Evolutionary conservation across 2,113 vertebrate species (phyloP).

Genomic region (Mustelus asterias): DNA sequence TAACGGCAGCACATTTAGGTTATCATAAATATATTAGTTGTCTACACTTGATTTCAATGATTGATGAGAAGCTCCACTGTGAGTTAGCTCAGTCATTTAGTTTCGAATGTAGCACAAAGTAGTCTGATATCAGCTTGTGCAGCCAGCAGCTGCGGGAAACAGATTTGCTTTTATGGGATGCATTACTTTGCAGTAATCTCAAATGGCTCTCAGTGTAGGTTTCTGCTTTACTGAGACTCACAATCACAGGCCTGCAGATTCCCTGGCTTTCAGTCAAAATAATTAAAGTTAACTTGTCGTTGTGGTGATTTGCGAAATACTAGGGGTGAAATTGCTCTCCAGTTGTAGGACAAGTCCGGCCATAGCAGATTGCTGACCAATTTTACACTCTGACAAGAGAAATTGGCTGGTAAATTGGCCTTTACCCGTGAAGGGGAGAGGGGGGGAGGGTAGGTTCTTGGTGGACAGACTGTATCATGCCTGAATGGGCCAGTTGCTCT

Average conservation of each 20-base stretch:
- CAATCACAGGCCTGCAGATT: not conserved
- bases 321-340: not conserved
- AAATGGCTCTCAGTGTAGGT: not conserved
- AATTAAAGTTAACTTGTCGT: not conserved
- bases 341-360: not conserved
- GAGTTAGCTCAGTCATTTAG: not conserved
- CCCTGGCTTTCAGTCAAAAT: not conserved
- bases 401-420: not conserved
- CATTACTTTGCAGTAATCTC: not conserved
- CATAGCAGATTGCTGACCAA: not conserved
- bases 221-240: not conserved
- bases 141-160: not conserved
- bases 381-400: not conserved
- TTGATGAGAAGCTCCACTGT: not conserved
- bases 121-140: not conserved
- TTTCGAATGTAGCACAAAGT: not conserved
- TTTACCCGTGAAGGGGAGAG: not conserved
- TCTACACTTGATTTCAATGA: not conserved
- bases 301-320: not conserved
- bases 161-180: conserved; percentile 1
- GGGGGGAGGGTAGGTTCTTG: not conserved
- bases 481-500: not conserved
- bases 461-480: too few relatives aligned
- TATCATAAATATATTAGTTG: not conserved
- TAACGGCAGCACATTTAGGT: not conserved